Base-by-base conservation (phyloP, 2,797 vertebrate genomes). In the Fistularia tabacaria region DNA sequence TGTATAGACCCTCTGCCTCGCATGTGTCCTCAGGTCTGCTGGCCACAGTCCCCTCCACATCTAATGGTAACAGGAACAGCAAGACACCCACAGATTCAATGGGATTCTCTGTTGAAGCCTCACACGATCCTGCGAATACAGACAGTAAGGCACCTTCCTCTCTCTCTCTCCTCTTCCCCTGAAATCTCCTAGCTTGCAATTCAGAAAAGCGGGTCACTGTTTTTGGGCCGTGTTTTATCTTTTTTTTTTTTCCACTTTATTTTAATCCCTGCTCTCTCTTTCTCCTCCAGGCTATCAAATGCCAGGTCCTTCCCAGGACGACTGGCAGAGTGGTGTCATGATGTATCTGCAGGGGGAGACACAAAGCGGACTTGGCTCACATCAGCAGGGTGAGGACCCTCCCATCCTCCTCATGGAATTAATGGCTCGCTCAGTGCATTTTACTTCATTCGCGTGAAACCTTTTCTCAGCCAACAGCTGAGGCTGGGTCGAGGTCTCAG, bases 41-140 rank as follows among this genome's bases (percentile, higher is more conserved):
- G 85, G 96, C 95, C 25, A 91, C 92, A 37, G 95, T 99, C 85
- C 97, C 96, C 44, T 97, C 95, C 82, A 96, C 91, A 81, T 80
- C 92, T 55, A 90, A 64, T 1, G 55, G 91, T 15, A 74, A 43
- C 6, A 54, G 62, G 0, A 63, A 61, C 57, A 25, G 14, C 0
- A 94, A 94, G 58, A 81, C 87, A 38, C 70, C 84, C 7, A 59
- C 79, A 1, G 88, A 91, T 40, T 82, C 85, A 57, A 89, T 93
- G 90, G 88, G 88, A n/a, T 95, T 92, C 73, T 59, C 89, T 9
- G 86, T 73, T 7, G 93, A 96, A 66, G 84, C 72, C 10, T 46
- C 86, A 36, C 89, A 88, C 41, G 86, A 88, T 0, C 79, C 89
- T 68, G 67, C 84, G 59, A 74, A 75, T 76, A 53, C 89, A 56